phyloP scores from a whole-genome alignment of 2,797 vertebrate genomes.

The Dendrocincla fuliginosa region DNA sequence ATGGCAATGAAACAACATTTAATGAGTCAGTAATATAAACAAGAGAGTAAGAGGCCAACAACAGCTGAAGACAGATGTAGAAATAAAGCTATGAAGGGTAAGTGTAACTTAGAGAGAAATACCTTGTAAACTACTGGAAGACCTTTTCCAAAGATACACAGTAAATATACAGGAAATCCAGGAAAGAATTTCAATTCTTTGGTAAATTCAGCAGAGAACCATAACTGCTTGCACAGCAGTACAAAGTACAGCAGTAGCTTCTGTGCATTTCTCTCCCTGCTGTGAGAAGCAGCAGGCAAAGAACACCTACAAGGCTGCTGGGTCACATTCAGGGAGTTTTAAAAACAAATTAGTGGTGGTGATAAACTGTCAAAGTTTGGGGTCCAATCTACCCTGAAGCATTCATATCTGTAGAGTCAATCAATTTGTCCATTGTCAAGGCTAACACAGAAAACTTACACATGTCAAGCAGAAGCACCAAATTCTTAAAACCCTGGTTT shows the following conservation, averaged over 20 bases:
- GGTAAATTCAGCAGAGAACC: neutral
- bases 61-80: neutral
- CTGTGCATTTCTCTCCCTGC: neutral
- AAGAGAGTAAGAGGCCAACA: neutral
- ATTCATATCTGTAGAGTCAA: neutral
- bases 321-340: neutral
- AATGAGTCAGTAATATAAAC: neutral
- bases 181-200: neutral
- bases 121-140: neutral
- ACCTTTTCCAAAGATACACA: neutral
- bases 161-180: neutral
- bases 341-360: neutral
- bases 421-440: neutral
- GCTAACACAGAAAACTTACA: neutral
- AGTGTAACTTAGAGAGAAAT: neutral
- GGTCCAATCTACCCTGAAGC: neutral
- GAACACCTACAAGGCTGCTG: neutral
- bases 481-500: neutral
- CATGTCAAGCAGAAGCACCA: fast-evolving
- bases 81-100: neutral
- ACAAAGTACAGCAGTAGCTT: neutral
- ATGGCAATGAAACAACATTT: neutral
- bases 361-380: neutral
- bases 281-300: neutral
- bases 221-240: neutral